Evolutionary conservation across 1,140 invertebrate genomes (phyloP).

Genomic region (Eurosta solidaginis): DNA sequence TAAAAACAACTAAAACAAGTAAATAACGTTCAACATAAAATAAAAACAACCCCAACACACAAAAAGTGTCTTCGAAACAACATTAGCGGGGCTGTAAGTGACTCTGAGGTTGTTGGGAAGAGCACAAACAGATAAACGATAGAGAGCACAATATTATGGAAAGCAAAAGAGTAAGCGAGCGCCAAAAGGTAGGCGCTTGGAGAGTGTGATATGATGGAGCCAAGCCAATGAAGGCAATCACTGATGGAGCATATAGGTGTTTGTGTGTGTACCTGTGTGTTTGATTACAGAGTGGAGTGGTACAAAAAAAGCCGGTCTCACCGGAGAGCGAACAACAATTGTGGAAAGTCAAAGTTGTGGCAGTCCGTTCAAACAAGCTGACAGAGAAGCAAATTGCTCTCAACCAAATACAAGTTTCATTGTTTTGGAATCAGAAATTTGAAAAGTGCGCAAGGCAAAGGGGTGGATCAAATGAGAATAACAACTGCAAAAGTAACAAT

Average conservation of each 20-base stretch:
- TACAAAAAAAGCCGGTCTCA: constrained; percentile 24
- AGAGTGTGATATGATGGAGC: neutral
- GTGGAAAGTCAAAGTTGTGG: constrained; percentile 14
- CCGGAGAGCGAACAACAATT: neutral
- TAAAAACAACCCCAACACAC: neutral
- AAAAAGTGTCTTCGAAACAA: neutral
- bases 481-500: neutral
- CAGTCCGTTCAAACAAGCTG: neutral
- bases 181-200: neutral
- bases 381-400: neutral
- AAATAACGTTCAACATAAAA: too few species aligned
- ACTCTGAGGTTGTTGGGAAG: too few species aligned
- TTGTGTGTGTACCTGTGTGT: neutral
- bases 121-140: neutral
- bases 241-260: neutral
- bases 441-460: constrained; percentile 26
- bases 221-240: neutral
- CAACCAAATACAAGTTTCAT: neutral
- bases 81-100: too few species aligned
- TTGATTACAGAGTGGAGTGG: neutral
- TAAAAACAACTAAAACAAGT: neutral
- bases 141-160: too few species aligned
- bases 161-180: neutral
- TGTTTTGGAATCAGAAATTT: neutral
- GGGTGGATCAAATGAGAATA: constrained; percentile 4